phyloP scores from a whole-genome alignment of 2,888 invertebrate species.

The Laothoe populi region DNA sequence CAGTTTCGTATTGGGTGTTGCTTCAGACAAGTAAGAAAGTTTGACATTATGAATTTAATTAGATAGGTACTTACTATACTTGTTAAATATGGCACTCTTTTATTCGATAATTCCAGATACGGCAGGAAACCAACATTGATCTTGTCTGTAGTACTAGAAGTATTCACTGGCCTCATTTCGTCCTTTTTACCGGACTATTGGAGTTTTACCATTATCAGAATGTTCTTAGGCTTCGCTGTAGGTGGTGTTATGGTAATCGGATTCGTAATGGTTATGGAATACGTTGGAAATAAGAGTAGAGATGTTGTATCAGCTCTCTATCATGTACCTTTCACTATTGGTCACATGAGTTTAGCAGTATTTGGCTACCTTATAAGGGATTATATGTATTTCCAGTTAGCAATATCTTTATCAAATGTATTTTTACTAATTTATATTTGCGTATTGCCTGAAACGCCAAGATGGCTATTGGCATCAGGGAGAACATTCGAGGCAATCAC shows the following conservation, averaged over 20 bases:
- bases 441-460: conserved; percentile 90
- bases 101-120: conserved; percentile 79
- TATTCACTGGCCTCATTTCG: conserved; percentile 87
- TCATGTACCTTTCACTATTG: conserved; percentile 88
- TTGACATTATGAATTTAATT: conserved; percentile 6
- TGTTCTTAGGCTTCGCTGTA: conserved; percentile 89
- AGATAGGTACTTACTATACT: not conserved
- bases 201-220: conserved; percentile 87
- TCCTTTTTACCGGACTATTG: conserved; percentile 87
- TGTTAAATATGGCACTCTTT: not conserved
- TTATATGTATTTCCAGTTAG: conserved; percentile 87
- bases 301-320: conserved; percentile 85
- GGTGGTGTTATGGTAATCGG: conserved; percentile 90
- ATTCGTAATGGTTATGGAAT: conserved; percentile 86
- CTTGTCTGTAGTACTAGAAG: conserved; percentile 88
- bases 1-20: conserved; percentile 89
- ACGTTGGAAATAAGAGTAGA: conserved; percentile 81
- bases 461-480: conserved; percentile 90
- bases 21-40: conserved; percentile 88
- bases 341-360: conserved; percentile 85
- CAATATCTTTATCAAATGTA: conserved; percentile 83
- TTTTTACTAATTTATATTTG: conserved; percentile 87
- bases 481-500: conserved; percentile 84
- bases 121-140: conserved; percentile 90
- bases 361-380: conserved; percentile 87